Percentiles rank a stretch among this genome's conserved stretches.
These are phyloP conservation scores for Napeogenes inachia DNA, from an alignment of 2,888 invertebrate species.

Conservation along the genomic window DNA sequence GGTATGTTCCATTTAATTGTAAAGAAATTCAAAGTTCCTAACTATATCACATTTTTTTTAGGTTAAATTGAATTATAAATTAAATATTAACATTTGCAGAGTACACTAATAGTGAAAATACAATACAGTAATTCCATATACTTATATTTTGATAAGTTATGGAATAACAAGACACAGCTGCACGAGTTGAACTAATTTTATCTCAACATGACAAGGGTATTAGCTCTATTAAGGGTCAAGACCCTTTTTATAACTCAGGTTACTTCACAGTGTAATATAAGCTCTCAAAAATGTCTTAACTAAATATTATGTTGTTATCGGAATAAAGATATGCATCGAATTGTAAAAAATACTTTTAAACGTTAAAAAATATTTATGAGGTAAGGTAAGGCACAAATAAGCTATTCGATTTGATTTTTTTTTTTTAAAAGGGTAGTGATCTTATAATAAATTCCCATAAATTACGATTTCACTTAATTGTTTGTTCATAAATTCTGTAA, in stretches of 20 bases:
- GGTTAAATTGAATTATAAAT: slow-evolving; percentile 31
- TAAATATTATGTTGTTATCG: background rate
- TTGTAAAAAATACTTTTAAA: no score
- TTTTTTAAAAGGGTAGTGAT: no score
- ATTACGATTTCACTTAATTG: no score
- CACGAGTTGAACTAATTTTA: slow-evolving; percentile 72
- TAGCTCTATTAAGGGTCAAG: slow-evolving; percentile 58
- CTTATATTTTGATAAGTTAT: slow-evolving; percentile 64
- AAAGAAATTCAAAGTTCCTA: slow-evolving; percentile 4
- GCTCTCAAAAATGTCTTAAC: slow-evolving; percentile 1
- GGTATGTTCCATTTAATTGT: no score
- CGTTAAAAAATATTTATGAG: no score
- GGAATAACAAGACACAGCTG: slow-evolving; percentile 63
- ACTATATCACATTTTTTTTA: slow-evolving; percentile 7
- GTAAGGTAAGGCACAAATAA: no score
- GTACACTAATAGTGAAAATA: slow-evolving; percentile 33
- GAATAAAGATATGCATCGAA: no score
- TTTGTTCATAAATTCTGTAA: no score
- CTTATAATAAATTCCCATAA: no score
- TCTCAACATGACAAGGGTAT: slow-evolving; percentile 75
- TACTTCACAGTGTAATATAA: slow-evolving; percentile 33
- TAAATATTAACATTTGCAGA: slow-evolving; percentile 27
- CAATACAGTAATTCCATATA: slow-evolving; percentile 42
- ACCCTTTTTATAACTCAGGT: slow-evolving; percentile 70
- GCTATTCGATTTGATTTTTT: no score